Base-by-base conservation (phyloP, 2,113 vertebrate genomes). In the Ursus arctos region DNA sequence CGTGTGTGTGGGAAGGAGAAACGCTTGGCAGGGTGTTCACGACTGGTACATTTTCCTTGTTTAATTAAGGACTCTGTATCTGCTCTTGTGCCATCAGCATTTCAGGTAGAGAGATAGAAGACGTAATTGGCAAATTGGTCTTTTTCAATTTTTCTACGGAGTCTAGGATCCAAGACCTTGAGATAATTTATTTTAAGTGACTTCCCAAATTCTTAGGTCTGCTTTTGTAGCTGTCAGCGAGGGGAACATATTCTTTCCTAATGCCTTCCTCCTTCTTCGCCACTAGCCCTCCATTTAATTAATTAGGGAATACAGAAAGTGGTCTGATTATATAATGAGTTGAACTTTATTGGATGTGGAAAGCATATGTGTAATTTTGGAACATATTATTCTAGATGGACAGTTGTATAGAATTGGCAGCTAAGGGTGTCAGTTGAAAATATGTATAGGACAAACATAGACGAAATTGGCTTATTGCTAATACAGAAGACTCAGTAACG, bases 111-210 rank as follows among this genome's bases (percentile, higher is more conserved):
- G 90, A 31, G 3, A 13, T 1, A 51, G 67, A 57, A 87, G 63
- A 76, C 33, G 15, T n/a, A 76, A 92, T 71, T 81, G 87, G 90
- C n/a, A 40, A 88, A 93, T 43, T 49, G 51, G 4, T 43, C 84
- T 36, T 47, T 86, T 84, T 36, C 11, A 14, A 53, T 71, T 93
- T 85, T 89, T 89, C 40, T 93, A 2, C 49, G 11, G 84, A 33
- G 21, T 81, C 63, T 49, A 4, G 51, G 67, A 82, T 96, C 94
- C 65, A 87, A 65, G 88, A 53, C 74, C 47, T 95, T 89, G 88
- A 92, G 82, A 26, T 47, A 76, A 63, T 80, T 92, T 79, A 53
- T 47, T 71, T 91, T 65, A 84, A 76, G 57, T 61, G 79, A 80
- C 13, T 55, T 49, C 43, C 49, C 49, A 28, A 61, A 47, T 81